A percentile compares a stretch with the other conserved stretches of the same genome.
Evolutionary conservation across 2,888 invertebrate species (phyloP).

Genomic region (Choreutis nemorana): DNA sequence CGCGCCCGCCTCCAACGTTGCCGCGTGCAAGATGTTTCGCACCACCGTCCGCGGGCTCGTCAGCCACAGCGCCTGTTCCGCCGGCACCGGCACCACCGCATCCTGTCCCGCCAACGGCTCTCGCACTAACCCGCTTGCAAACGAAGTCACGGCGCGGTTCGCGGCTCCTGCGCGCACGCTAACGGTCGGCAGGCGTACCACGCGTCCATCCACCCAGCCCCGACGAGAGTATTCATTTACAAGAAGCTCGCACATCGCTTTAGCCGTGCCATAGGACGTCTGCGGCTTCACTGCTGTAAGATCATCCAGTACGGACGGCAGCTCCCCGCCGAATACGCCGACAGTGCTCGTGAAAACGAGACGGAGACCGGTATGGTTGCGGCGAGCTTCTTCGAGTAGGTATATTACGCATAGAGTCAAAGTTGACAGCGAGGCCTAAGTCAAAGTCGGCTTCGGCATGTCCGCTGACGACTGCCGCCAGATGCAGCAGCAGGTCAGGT

Average conservation of each 20-base stretch:
- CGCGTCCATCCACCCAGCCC: slow-evolving; percentile 36
- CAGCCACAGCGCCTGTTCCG: slow-evolving; percentile 33
- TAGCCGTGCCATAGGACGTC: slow-evolving; percentile 44
- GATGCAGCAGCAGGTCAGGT: slow-evolving; percentile 33
- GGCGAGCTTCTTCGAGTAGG: slow-evolving; percentile 34
- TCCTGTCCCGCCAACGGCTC: slow-evolving; percentile 34
- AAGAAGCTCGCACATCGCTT: slow-evolving; percentile 45
- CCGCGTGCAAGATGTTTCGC: slow-evolving; percentile 32
- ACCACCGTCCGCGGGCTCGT: slow-evolving; percentile 35
- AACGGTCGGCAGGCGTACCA: slow-evolving; percentile 43
- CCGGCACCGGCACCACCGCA: slow-evolving; percentile 30
- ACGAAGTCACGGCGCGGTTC: slow-evolving; percentile 49
- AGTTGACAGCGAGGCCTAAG: slow-evolving; percentile 37
- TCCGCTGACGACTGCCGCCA: slow-evolving; percentile 51
- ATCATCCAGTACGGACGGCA: slow-evolving; percentile 29
- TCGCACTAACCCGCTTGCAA: slow-evolving; percentile 44
- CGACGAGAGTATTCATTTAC: slow-evolving; percentile 44
- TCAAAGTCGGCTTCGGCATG: slow-evolving; percentile 46
- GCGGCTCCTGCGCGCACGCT: slow-evolving; percentile 41
- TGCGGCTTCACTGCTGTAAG: slow-evolving; percentile 34
- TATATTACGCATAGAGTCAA: slow-evolving; percentile 43
- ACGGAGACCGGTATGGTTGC: slow-evolving; percentile 19
- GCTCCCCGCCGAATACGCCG: slow-evolving; percentile 38
- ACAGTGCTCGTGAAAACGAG: slow-evolving; percentile 40
- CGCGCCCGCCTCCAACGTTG: slow-evolving; percentile 18